Conservation (phyloP, 2,888 invertebrate genomes). For the Amiota mariae region DNA sequence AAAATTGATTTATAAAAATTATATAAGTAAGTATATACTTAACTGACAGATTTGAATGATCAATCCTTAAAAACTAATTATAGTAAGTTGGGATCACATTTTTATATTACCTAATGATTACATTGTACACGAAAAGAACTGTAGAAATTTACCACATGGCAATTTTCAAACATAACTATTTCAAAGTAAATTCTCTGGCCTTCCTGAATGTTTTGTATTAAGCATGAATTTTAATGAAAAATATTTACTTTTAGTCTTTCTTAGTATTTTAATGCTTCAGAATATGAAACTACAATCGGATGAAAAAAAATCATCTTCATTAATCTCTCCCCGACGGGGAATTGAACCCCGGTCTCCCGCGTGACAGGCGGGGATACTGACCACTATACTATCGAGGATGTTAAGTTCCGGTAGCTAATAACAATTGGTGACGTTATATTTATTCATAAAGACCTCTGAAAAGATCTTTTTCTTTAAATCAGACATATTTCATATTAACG, state of each 20-base stretch:
- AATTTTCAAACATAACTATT: background rate
- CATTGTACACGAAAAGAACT: too few species aligned
- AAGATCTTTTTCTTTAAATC: background rate
- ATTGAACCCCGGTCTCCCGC: slow-evolving; percentile 14
- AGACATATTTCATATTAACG: background rate
- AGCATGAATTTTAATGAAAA: background rate
- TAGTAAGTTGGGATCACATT: too few species aligned
- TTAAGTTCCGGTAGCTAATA: background rate
- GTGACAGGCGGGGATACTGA: slow-evolving; percentile 13
- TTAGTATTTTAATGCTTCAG: too few species aligned
- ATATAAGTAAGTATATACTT: too few species aligned
- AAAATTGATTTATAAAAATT: too few species aligned
- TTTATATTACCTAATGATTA: too few species aligned
- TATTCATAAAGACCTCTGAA: background rate
- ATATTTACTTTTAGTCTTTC: too few species aligned
- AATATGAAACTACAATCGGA: too few species aligned
- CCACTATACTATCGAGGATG: slow-evolving; percentile 12
- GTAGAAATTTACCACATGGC: background rate
- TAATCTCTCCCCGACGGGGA: slow-evolving; percentile 5
- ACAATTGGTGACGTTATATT: too few species aligned
- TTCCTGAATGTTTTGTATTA: background rate
- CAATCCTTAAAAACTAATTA: too few species aligned
- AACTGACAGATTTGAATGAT: too few species aligned
- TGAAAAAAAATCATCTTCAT: background rate
- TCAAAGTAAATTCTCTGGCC: background rate